phyloP scores from a whole-genome alignment of 1,140 invertebrate species.

The Ephestia elutella region DNA sequence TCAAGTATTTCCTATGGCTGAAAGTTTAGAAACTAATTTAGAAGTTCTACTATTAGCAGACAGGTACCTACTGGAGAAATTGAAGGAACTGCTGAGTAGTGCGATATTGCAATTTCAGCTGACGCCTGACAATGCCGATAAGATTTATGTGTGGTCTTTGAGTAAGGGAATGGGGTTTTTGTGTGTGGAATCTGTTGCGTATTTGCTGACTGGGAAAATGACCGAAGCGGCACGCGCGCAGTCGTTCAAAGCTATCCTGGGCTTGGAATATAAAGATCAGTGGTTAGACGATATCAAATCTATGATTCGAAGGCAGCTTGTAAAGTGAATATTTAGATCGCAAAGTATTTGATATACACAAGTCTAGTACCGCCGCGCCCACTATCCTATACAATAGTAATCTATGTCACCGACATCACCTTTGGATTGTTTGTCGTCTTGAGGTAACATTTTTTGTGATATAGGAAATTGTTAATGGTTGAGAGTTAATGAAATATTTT shows the following conservation, averaged over 20 bases:
- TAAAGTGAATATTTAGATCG: conserved; percentile 27
- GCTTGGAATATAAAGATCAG: conserved; percentile 63
- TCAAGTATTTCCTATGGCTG: conserved; percentile 58
- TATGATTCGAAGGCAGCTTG: conserved; percentile 55
- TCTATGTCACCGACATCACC: too few relatives aligned
- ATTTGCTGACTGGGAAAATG: conserved; percentile 69
- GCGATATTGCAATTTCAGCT: conserved; percentile 73
- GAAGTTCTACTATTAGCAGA: conserved; percentile 80
- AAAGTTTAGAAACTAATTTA: conserved; percentile 75
- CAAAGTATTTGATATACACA: not conserved
- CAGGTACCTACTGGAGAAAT: conserved; percentile 77
- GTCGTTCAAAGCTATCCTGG: conserved; percentile 55
- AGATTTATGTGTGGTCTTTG: conserved; percentile 75
- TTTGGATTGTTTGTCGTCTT: too few relatives aligned
- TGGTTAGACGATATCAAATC: conserved; percentile 67
- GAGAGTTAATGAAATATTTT: too few relatives aligned
- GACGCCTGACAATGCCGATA: conserved; percentile 60
- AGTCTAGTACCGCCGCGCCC: too few relatives aligned
- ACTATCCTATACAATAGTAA: too few relatives aligned
- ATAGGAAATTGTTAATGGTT: too few relatives aligned
- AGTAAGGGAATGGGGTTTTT: conserved; percentile 75
- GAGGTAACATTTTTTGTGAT: too few relatives aligned
- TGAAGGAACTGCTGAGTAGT: conserved; percentile 73
- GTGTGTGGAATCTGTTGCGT: conserved; percentile 74
- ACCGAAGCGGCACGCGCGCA: conserved; percentile 49